These are phyloP conservation scores for Schizaphis graminum DNA, from an alignment of 2,888 invertebrate genomes.

Conservation along the genomic window DNA sequence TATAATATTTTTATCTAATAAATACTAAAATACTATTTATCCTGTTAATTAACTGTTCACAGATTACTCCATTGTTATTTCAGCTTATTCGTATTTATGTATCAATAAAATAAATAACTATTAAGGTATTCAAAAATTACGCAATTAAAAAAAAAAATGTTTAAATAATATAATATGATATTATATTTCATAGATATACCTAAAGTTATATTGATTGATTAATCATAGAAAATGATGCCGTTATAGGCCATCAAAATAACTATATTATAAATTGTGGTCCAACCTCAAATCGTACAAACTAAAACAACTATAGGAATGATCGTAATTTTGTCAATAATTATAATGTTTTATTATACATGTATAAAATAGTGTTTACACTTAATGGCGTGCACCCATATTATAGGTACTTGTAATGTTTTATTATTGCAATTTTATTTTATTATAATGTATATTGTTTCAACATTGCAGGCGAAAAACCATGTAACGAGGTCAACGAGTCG, in stretches of 20 bases:
- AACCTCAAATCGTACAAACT: background rate
- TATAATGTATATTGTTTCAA: background rate
- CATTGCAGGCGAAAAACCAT: constrained; percentile 42
- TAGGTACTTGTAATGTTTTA: background rate
- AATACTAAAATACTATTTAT: background rate
- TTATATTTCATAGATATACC: too few species aligned
- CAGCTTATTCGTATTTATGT: too few species aligned
- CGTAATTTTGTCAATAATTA: background rate
- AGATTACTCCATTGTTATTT: too few species aligned
- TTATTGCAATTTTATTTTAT: background rate
- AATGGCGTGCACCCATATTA: background rate
- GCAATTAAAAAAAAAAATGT: background rate
- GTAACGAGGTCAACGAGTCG: constrained; percentile 59
- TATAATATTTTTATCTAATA: background rate
- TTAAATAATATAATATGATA: background rate
- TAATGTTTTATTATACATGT: background rate
- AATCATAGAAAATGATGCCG: background rate
- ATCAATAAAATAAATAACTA: background rate
- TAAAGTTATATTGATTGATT: background rate
- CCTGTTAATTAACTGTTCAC: too few species aligned
- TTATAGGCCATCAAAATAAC: background rate
- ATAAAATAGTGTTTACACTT: background rate
- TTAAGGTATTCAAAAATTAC: background rate
- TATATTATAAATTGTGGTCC: background rate
- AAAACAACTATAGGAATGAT: background rate